A percentile compares a stretch with the other conserved stretches of the same genome.
Conservation (phyloP, 2,113 vertebrate genomes). For the Misgurnus anguillicaudatus region DNA sequence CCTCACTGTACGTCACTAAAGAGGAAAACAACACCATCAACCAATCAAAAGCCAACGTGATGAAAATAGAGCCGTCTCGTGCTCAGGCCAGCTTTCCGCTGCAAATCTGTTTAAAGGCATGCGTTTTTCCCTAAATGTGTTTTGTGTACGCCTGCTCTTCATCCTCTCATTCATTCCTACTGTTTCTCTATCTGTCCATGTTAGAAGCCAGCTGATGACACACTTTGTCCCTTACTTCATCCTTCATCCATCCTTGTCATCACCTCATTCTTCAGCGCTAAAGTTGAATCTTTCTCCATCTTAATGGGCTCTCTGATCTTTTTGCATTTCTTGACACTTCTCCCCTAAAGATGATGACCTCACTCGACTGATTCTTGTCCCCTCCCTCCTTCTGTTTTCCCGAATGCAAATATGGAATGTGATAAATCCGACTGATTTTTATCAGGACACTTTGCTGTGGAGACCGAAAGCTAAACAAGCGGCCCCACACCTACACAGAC, state of each 20-base stretch:
- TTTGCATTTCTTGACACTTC: constrained; percentile 22
- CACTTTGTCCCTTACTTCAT: constrained; percentile 15
- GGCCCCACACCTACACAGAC: constrained; percentile 74
- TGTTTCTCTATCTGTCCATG: constrained; percentile 21
- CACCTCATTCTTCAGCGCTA: not conserved
- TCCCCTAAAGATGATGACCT: constrained; percentile 39
- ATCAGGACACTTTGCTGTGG: constrained; percentile 78
- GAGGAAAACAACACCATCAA: constrained; percentile 41
- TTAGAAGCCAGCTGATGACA: constrained; percentile 14
- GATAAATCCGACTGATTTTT: constrained; percentile 80
- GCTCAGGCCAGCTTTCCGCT: constrained; percentile 25
- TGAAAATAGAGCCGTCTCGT: not conserved
- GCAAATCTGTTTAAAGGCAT: constrained; percentile 7
- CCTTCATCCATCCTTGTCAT: constrained; percentile 7
- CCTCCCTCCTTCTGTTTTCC: constrained; percentile 62
- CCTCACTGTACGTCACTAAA: constrained; percentile 7
- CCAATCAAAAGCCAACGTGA: constrained; percentile 7
- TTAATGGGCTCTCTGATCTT: constrained; percentile 20
- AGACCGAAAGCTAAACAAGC: constrained; percentile 74
- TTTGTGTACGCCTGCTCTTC: constrained; percentile 8
- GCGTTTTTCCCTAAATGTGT: constrained; percentile 48
- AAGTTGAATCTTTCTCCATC: not conserved
- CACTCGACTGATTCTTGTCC: constrained; percentile 37
- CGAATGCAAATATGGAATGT: constrained; percentile 79
- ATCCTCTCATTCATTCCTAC: not conserved